A percentile compares a stretch with the other conserved stretches of the same genome.
phyloP scores from a whole-genome alignment of 2,113 vertebrate genomes.

The Empidonax traillii region DNA sequence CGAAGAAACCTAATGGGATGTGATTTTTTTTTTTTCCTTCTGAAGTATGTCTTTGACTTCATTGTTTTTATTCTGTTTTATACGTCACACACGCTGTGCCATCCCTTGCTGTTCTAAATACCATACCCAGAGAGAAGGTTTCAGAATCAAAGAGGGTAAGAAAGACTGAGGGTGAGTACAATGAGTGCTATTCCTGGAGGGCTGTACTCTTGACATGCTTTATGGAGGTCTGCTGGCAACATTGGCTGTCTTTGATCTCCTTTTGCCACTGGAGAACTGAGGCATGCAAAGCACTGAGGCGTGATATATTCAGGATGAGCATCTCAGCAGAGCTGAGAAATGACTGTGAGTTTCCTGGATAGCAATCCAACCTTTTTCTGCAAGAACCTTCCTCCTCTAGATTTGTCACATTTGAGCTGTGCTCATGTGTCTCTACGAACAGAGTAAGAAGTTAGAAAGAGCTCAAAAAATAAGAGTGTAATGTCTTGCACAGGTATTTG shows the following conservation, averaged over 20 bases:
- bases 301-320: not conserved
- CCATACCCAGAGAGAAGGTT: not conserved
- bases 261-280: not conserved
- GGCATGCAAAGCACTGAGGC: not conserved
- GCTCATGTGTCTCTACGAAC: not conserved
- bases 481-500: not conserved
- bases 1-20: not conserved
- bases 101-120: not conserved
- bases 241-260: not conserved
- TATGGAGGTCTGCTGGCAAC: not conserved
- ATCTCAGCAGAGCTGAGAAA: not conserved
- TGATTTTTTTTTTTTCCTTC: not conserved
- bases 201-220: not conserved
- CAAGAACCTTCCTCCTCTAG: not conserved
- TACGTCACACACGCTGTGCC: not conserved
- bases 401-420: not conserved
- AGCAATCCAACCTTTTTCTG: not conserved
- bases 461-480: not conserved
- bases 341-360: not conserved
- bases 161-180: not conserved
- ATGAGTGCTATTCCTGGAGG: not conserved
- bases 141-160: not conserved
- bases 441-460: not conserved
- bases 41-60: not conserved
- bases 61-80: not conserved